Evolutionary conservation across 2,113 vertebrate species (phyloP), one percentile per base, ranked within the genome.

Genomic region (Odontesthes bonariensis): DNA sequence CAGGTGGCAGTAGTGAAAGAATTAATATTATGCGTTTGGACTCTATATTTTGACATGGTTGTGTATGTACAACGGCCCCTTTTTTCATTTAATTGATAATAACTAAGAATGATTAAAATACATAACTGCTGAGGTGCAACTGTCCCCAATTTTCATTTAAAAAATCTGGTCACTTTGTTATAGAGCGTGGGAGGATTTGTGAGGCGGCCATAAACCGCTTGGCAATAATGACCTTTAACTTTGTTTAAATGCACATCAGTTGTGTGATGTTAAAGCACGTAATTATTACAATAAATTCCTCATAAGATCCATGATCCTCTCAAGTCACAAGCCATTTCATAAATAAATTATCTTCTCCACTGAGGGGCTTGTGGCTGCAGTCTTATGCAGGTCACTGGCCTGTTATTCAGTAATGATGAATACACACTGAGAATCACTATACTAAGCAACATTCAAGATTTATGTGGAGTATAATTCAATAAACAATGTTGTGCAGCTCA

Each of bases 291-390:
- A 67, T 75, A 80, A 87, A 84, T 66, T 77, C 73, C 69, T 75
- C 42, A 58, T 72, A 83, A 83, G 80, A 85, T 83, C 82, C 62
- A 77, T 74, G 75, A 79, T 55, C 80, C 75, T 85, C 82, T 87
- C 72, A 86, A 88, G 82, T 87, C 86, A 87, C 55, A 51, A 67
- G 76, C 68, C 82, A 84, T 77, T 88, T 89, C 83, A 89, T 91
- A 74, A 91, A 89, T 88, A 91, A 89, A 83, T 87, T 27, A 89
- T 88, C 56, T 73, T 81, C 66, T 81, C 66, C 79, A 44, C 69
- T 58, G 73, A 81, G 77, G 69, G 60, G 63, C 58, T 82, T 75
- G 79, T 54, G 73, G 70, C 66, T 84, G 59, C 49, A 57, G 9
- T 69, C 62, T 68, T 51, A 68, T 72, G 77, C 72, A 86, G 63